These are phyloP conservation scores for Struthio camelus DNA, from an alignment of 2,113 vertebrate species.

Conservation along the genomic window DNA sequence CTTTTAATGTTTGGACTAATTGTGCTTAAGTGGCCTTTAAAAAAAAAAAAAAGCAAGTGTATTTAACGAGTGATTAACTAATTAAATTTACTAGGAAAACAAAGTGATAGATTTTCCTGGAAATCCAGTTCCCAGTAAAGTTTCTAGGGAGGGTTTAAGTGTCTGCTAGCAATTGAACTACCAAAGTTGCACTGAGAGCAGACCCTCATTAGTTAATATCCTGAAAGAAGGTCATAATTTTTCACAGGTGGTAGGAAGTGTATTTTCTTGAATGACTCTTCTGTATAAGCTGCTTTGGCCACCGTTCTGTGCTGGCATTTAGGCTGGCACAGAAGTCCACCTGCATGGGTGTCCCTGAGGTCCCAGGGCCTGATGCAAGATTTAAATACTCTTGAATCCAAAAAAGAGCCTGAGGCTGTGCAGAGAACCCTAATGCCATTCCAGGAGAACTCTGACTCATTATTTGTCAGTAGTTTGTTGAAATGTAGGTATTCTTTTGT, in stretches of 20 bases:
- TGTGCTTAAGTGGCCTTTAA: background rate
- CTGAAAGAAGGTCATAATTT: background rate
- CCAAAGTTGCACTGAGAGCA: background rate
- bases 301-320: background rate
- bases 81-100: background rate
- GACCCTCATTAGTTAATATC: background rate
- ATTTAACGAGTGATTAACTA: background rate
- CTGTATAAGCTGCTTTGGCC: background rate
- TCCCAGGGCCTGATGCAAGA: background rate
- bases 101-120: background rate
- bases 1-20: background rate
- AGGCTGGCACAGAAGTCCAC: background rate
- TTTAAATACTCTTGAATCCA: background rate
- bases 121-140: background rate
- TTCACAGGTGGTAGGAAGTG: background rate
- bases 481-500: background rate
- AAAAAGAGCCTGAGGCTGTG: background rate
- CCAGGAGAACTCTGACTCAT: background rate
- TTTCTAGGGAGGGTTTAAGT: background rate
- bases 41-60: background rate
- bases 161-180: background rate
- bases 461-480: background rate
- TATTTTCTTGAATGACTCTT: background rate
- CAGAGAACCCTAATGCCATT: background rate
- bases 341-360: background rate